A percentile compares a stretch with the other conserved stretches of the same genome.
Conservation (phyloP, 2,797 vertebrate species). For the Furcifer pardalis region DNA sequence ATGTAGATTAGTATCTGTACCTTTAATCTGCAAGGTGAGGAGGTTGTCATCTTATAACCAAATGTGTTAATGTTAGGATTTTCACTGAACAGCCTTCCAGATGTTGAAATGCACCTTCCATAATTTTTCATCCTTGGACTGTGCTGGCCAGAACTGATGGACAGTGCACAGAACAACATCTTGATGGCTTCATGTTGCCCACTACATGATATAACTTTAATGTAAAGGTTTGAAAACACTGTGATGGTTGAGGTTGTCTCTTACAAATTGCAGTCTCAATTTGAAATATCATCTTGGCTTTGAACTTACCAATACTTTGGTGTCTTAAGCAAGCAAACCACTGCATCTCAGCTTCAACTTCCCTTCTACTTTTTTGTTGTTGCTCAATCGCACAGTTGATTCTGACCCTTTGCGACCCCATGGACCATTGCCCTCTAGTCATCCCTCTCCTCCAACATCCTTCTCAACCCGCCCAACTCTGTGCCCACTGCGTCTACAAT, state of each 20-base stretch:
- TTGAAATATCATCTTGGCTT: neutral
- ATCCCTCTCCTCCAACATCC: too few species aligned
- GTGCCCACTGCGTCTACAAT: too few species aligned
- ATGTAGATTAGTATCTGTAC: neutral
- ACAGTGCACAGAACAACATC: too few species aligned
- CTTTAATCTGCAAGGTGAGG: conserved; percentile 26
- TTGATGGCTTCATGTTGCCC: too few species aligned
- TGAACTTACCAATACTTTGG: neutral
- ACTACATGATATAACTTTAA: too few species aligned
- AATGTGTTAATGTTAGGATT: conserved; percentile 12
- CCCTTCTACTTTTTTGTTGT: neutral
- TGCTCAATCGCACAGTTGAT: too few species aligned
- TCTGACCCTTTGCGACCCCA: too few species aligned
- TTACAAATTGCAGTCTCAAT: neutral
- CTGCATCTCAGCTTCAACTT: neutral
- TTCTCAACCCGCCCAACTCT: too few species aligned
- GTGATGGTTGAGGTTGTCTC: neutral
- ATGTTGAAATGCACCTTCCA: too few species aligned
- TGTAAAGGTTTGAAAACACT: neutral
- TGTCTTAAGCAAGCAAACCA: neutral
- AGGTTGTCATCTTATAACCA: neutral
- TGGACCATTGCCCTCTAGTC: too few species aligned
- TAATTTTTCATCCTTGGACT: too few species aligned
- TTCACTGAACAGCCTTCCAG: neutral
- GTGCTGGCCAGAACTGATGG: too few species aligned